Base-by-base conservation (phyloP, 1,140 invertebrate genomes). In the Ruditapes philippinarum region DNA sequence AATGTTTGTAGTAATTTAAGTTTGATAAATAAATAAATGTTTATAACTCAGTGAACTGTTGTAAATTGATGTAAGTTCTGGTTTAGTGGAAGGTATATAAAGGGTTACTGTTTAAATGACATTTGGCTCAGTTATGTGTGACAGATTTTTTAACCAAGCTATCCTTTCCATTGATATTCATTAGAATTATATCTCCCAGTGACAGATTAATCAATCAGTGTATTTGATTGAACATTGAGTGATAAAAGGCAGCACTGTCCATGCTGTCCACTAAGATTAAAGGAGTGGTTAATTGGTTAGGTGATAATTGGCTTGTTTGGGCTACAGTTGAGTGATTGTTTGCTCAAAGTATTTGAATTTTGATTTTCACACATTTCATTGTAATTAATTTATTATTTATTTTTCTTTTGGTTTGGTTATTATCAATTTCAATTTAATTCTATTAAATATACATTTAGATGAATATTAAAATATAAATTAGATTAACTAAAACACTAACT, bases 151-250 rank as follows among this genome's bases (percentile, higher is more conserved):
- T n/a, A n/a, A n/a, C n/a, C n/a, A n/a, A n/a, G n/a, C n/a, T n/a
- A n/a, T n/a, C n/a, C n/a, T n/a, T n/a, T n/a, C n/a, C n/a, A n/a
- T n/a, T n/a, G n/a, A n/a, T n/a, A n/a, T n/a, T n/a, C n/a, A n/a
- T n/a, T n/a, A n/a, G n/a, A n/a, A n/a, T n/a, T n/a, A n/a, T n/a
- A n/a, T n/a, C n/a, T n/a, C n/a, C n/a, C n/a, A n/a, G n/a, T n/a
- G n/a, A n/a, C n/a, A n/a, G n/a, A n/a, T n/a, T n/a, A n/a, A n/a
- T n/a, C 40, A 74, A 74, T 78, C 74, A 78, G 42, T 54, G 5
- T 36, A 17, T 0, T 49, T 57, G 74, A 54, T 78, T 78, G 28
- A 49, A 17, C 17, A 49, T 12, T 76, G 73, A 76, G 73, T 76
- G 73, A 76, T 76, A 49, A 45, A 49, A 49, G 25, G 73, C 3